These are phyloP conservation scores for Spicauda simplicius DNA, from an alignment of 2,888 invertebrate genomes.

Conservation along the genomic window DNA sequence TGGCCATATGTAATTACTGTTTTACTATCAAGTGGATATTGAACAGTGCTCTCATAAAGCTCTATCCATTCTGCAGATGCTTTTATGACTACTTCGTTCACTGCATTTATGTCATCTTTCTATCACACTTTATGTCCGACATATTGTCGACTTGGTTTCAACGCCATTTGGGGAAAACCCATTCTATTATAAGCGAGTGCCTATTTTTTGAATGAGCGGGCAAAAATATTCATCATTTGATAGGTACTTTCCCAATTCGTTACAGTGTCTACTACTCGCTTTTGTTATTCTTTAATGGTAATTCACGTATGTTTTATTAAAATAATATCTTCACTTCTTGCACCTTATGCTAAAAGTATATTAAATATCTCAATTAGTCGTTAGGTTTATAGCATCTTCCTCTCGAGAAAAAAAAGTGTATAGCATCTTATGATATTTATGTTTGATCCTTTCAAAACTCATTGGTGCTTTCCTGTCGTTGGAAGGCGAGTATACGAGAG, in stretches of 20 bases:
- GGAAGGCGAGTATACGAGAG: no score
- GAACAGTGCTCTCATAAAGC: conserved; percentile 35
- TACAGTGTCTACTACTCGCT: not conserved
- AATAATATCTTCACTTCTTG: not conserved
- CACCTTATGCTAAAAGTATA: not conserved
- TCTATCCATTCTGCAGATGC: conserved; percentile 28
- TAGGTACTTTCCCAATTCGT: conserved; percentile 1
- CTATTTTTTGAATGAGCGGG: conserved; percentile 1
- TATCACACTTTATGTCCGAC: conserved; percentile 19
- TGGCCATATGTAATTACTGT: conserved; percentile 31
- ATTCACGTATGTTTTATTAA: no score
- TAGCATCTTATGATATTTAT: no score
- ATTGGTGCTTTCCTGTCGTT: no score
- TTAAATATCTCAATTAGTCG: no score
- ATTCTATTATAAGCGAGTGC: conserved; percentile 7
- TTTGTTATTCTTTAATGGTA: not conserved
- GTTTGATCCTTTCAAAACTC: no score
- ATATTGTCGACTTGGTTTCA: conserved; percentile 25
- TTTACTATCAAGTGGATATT: conserved; percentile 35
- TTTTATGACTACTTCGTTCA: conserved; percentile 33
- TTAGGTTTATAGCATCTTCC: no score
- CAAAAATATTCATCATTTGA: not conserved
- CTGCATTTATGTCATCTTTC: conserved; percentile 34
- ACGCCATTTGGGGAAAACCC: conserved; percentile 9
- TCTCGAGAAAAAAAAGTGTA: no score